phyloP scores from a whole-genome alignment of 1,140 invertebrate genomes.

The Asobara japonica region DNA sequence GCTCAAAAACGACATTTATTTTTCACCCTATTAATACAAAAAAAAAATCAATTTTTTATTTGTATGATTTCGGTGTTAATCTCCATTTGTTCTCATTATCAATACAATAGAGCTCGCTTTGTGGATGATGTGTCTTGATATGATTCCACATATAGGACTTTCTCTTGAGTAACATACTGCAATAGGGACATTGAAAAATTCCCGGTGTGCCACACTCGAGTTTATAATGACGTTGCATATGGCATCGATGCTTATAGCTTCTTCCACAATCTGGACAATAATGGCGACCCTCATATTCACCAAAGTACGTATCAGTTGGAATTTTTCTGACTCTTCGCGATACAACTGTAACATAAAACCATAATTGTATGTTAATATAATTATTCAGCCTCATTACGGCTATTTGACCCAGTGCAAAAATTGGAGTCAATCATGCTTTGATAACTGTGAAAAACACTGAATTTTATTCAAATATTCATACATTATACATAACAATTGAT shows the following conservation, averaged over 20 bases:
- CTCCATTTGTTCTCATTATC: background rate
- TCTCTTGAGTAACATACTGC: slow-evolving; percentile 44
- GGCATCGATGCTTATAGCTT: slow-evolving; percentile 17
- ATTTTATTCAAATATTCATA: slow-evolving; percentile 7
- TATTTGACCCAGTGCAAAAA: background rate
- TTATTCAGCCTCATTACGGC: background rate
- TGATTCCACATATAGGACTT: slow-evolving; percentile 39
- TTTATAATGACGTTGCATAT: slow-evolving; percentile 60
- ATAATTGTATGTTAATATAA: too few relatives aligned
- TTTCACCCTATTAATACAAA: too few relatives aligned
- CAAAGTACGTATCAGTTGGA: too few relatives aligned
- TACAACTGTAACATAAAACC: too few relatives aligned
- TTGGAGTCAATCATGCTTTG: background rate
- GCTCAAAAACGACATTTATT: too few relatives aligned
- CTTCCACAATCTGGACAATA: slow-evolving; percentile 15
- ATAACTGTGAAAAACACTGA: background rate
- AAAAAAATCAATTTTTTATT: background rate
- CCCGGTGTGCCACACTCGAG: slow-evolving; percentile 67
- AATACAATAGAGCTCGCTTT: background rate
- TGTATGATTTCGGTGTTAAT: background rate
- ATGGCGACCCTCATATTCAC: too few relatives aligned
- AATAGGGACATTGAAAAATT: slow-evolving; percentile 64
- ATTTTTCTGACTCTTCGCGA: too few relatives aligned
- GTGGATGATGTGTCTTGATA: slow-evolving; percentile 31
- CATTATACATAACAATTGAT: background rate